phyloP scores from a whole-genome alignment of 1,140 invertebrate species.

The Hyphantria cunea region DNA sequence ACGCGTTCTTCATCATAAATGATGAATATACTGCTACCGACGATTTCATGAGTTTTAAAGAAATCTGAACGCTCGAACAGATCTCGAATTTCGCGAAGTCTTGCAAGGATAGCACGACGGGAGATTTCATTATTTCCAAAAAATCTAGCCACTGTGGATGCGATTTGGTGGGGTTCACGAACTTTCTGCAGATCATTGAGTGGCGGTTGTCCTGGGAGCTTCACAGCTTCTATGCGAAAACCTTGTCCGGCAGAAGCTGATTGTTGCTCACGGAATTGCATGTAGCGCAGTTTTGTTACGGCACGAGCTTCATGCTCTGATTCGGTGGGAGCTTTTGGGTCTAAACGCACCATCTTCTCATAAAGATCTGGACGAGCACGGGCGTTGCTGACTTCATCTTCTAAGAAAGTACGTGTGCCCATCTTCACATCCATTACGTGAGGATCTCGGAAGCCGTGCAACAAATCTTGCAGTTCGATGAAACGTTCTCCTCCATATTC shows the following conservation, averaged over 20 bases:
- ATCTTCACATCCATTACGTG: slow-evolving; percentile 97
- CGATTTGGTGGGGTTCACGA: slow-evolving; percentile 89
- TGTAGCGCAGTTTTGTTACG: slow-evolving; percentile 96
- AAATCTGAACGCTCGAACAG: slow-evolving; percentile 93
- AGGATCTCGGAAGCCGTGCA: slow-evolving; percentile 92
- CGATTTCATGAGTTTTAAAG: slow-evolving; percentile 95
- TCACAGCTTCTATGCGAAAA: slow-evolving; percentile 98
- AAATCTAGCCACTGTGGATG: slow-evolving; percentile 90
- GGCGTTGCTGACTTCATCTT: slow-evolving; percentile 95
- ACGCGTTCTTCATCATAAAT: slow-evolving; percentile 94
- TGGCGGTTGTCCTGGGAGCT: slow-evolving; percentile 88
- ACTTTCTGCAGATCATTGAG: slow-evolving; percentile 90
- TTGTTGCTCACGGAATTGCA: slow-evolving; percentile 96
- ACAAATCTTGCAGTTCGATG: slow-evolving; percentile 94
- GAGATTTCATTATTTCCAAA: slow-evolving; percentile 86
- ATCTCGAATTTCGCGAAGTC: slow-evolving; percentile 89
- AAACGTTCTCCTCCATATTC: slow-evolving; percentile 93
- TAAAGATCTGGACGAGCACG: slow-evolving; percentile 90
- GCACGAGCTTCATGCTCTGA: slow-evolving; percentile 90
- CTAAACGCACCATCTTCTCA: slow-evolving; percentile 96
- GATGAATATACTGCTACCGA: slow-evolving; percentile 97
- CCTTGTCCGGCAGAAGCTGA: slow-evolving; percentile 96
- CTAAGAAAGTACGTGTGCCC: slow-evolving; percentile 95
- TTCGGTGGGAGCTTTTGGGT: slow-evolving; percentile 91
- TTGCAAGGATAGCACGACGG: slow-evolving; percentile 86